Evolutionary conservation across 2,888 invertebrate genomes (phyloP).

Genomic region (Cecidostiba fungosa): DNA sequence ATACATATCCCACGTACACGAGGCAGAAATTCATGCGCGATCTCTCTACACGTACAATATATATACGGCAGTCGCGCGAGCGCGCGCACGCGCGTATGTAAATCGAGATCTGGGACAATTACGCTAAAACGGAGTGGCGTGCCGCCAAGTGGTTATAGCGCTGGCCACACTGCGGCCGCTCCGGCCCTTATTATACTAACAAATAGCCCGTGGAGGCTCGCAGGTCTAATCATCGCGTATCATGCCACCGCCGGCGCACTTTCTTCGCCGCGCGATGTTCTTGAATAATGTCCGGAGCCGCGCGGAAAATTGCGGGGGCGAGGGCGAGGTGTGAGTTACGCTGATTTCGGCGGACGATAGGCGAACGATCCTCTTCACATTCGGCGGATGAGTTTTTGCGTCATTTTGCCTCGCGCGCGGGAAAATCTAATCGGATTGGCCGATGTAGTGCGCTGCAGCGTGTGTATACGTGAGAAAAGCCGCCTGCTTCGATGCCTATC

Average conservation of each 20-base stretch:
- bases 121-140: slow-evolving; percentile 79
- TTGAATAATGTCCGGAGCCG: slow-evolving; percentile 26
- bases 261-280: slow-evolving; percentile 35
- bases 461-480: background rate
- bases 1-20: too few species aligned
- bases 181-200: slow-evolving; percentile 80
- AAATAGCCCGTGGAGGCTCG: slow-evolving; percentile 77
- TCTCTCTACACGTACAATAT: background rate
- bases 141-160: slow-evolving; percentile 77
- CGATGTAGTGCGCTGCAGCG: too few species aligned
- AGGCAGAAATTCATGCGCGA: background rate
- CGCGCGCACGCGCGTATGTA: slow-evolving; percentile 72
- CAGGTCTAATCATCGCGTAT: slow-evolving; percentile 79
- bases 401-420: background rate
- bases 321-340: slow-evolving; percentile 69
- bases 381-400: slow-evolving; percentile 1
- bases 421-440: too few species aligned
- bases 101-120: slow-evolving; percentile 79
- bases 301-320: slow-evolving; percentile 53
- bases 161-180: slow-evolving; percentile 75
- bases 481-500: background rate
- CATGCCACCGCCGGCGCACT: slow-evolving; percentile 71
- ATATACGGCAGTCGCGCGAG: background rate
- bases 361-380: slow-evolving; percentile 17
- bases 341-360: slow-evolving; percentile 66